Evolutionary conservation across 92 coral and sea anemone species (phyloP), one percentile per base, ranked within the genome.

Genomic region (Heliopora coerulea): DNA sequence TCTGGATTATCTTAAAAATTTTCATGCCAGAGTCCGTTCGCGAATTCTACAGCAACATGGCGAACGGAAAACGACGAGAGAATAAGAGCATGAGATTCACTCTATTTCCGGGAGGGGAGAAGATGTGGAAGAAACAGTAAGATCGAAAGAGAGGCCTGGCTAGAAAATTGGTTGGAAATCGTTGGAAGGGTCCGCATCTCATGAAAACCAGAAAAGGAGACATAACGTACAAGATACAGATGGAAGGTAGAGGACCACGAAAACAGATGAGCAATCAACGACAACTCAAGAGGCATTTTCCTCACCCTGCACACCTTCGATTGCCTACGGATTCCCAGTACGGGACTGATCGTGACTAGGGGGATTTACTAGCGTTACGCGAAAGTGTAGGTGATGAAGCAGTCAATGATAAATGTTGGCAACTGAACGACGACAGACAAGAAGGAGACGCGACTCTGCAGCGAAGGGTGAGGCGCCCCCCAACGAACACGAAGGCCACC

Each of bases 51-150:
- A 44, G 57, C 17, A 44, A 66, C 73, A 46, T n/a, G 30, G 54
- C 48, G 3, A 25, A 33, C 50, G 15, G 49, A 19, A 1, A 18
- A 12, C 67, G 34, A 27, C 19, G 49, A 33, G 25, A 29, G 32
- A 57, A 23, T 8, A 31, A 46, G n/a, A 41, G 21, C 57, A 21
- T 64, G 19, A 25, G 72, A 11, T 41, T 66, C 26, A 35, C 25
- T 48, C 73, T 13, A 20, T 63, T 63, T 17, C 2, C 1, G 14
- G 49, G 4, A 37, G 73, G 73, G 56, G 73, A 34, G 57, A 46
- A 46, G 44, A 57, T 66, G 73, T 25, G 73, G 73, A 66, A 56
- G 61, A 56, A 56, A 17, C 61, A 56, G 3, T 3, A 23, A 17
- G 31, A 7, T 8, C 29, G 61, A 23, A 56, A 17, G 61, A 5